Conservation (phyloP, 2,888 invertebrate genomes). For the Euspilapteryx auroguttella region DNA sequence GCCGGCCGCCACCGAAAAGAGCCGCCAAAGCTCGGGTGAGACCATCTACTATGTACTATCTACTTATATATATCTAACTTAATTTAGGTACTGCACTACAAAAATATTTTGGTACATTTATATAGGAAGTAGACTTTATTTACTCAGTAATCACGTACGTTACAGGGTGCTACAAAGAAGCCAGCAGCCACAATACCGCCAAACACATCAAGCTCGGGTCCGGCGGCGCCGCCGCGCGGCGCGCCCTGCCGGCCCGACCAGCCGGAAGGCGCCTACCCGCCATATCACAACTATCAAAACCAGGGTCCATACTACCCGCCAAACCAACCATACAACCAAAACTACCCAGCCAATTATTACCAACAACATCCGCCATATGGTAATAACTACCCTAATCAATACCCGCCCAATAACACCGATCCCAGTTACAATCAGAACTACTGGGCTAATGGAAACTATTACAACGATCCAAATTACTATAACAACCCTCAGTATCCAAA, state of each 20-base stretch:
- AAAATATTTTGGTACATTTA: too few relatives aligned
- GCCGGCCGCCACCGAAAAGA: constrained; percentile 18
- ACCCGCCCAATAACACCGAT: constrained; percentile 22
- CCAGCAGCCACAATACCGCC: constrained; percentile 55
- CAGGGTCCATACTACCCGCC: constrained; percentile 41
- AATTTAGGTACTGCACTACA: too few relatives aligned
- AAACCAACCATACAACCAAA: constrained; percentile 44
- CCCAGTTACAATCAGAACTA: constrained; percentile 39
- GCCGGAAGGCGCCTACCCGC: constrained; percentile 32
- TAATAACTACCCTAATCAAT: constrained; percentile 45
- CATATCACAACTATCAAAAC: constrained; percentile 41
- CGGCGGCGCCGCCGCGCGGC: constrained; percentile 25
- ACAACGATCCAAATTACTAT: constrained; percentile 37
- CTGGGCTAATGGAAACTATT: constrained; percentile 42
- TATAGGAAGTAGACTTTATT: too few relatives aligned
- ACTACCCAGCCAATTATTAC: constrained; percentile 41
- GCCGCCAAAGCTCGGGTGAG: constrained; percentile 21
- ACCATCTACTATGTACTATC: too few relatives aligned
- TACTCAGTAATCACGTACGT: too few relatives aligned
- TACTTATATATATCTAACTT: too few relatives aligned
- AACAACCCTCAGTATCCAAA: constrained; percentile 41
- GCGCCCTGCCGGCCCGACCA: constrained; percentile 27
- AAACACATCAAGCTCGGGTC: constrained; percentile 25
- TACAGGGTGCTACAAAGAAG: constrained; percentile 41
- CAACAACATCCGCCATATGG: constrained; percentile 33